Percentiles rank a stretch among this genome's conserved stretches.
Evolutionary conservation across 2,797 vertebrate genomes (phyloP).

Genomic region (Phrynocephalus vlangalii): DNA sequence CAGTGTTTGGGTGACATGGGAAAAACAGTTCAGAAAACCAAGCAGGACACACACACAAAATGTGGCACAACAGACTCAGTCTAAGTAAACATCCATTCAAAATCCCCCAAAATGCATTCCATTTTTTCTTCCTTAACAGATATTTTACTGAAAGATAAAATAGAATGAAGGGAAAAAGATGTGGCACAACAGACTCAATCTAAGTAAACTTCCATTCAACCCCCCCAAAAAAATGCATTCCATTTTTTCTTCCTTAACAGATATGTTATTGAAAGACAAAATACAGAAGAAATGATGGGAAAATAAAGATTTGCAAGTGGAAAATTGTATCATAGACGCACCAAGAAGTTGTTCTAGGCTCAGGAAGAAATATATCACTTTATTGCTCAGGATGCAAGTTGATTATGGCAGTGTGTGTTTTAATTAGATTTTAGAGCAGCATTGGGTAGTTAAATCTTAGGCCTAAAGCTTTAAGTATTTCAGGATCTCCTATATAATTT

Average conservation of each 20-base stretch:
- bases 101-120: not conserved
- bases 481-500: not conserved
- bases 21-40: not conserved
- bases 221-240: not conserved
- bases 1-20: not conserved
- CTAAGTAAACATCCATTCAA: not conserved
- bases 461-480: not conserved
- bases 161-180: not conserved
- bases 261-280: not conserved
- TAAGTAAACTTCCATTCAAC: not conserved
- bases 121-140: too few relatives aligned
- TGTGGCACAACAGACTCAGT: not conserved
- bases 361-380: not conserved
- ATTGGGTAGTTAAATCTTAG: not conserved
- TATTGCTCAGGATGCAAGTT: not conserved
- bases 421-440: slow-evolving; percentile 13
- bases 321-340: not conserved
- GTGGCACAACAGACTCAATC: too few relatives aligned
- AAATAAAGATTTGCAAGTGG: not conserved
- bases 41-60: not conserved
- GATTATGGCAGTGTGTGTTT: slow-evolving; percentile 2
- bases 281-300: not conserved
- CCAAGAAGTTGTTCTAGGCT: rapidly evolving
- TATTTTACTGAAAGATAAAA: not conserved
- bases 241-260: too few relatives aligned